Evolutionary conservation across 2,797 vertebrate genomes (phyloP).

Genomic region (Fistularia commersonii): DNA sequence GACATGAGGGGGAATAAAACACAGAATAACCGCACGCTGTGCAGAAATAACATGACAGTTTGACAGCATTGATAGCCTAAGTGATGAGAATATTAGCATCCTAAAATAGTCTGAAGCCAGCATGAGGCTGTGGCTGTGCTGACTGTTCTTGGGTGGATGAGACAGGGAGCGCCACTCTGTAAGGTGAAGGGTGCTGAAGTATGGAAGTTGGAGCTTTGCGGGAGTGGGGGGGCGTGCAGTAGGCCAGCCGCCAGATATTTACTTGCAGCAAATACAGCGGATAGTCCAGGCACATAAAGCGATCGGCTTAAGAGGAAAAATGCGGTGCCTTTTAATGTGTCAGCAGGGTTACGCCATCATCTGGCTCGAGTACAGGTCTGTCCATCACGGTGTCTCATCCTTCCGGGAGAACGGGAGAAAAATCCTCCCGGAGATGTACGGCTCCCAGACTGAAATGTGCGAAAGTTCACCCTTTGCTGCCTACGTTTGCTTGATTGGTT

Average conservation of each 20-base stretch:
- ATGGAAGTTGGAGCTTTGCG: slow-evolving; percentile 4
- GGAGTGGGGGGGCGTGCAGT: slow-evolving; percentile 3
- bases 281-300: slow-evolving; percentile 27
- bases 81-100: neutral
- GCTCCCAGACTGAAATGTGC: slow-evolving; percentile 22
- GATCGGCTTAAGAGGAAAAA: slow-evolving; percentile 25
- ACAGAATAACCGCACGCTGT: too few relatives aligned
- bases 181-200: neutral
- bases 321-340: slow-evolving; percentile 22
- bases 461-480: slow-evolving; percentile 2
- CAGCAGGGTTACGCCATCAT: slow-evolving; percentile 7
- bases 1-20: too few relatives aligned
- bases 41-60: neutral
- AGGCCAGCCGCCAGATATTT: slow-evolving; percentile 21
- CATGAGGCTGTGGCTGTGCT: neutral
- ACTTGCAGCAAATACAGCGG: slow-evolving; percentile 21
- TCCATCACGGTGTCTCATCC: slow-evolving; percentile 16
- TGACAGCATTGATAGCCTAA: neutral
- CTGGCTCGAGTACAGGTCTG: slow-evolving; percentile 8
- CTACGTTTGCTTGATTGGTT: slow-evolving; percentile 25
- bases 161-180: neutral
- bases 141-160: slow-evolving; percentile 1
- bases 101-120: neutral
- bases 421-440: slow-evolving; percentile 5
- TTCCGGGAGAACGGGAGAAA: neutral